A percentile compares a stretch with the other conserved stretches of the same genome.
Conservation (phyloP, 2,797 vertebrate genomes). For the Oreochromis mossambicus region DNA sequence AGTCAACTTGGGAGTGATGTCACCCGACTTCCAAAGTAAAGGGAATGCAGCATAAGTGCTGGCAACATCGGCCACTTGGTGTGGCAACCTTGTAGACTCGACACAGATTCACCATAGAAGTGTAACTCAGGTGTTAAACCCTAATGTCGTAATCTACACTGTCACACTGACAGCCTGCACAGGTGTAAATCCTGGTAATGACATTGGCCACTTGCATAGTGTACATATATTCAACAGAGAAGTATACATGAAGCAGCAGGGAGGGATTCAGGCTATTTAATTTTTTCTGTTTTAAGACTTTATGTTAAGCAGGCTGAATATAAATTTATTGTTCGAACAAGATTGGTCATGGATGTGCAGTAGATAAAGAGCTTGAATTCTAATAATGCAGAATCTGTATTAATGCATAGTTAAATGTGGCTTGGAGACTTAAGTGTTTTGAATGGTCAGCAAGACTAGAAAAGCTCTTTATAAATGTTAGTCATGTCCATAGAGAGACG, state of each 20-base stretch:
- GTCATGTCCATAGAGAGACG: neutral
- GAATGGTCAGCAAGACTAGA: neutral
- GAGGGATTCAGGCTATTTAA: neutral
- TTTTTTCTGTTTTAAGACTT: neutral
- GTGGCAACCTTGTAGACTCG: neutral
- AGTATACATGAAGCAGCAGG: neutral
- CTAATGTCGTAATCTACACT: neutral
- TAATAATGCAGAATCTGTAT: neutral
- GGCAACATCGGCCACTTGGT: neutral
- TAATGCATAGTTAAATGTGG: neutral
- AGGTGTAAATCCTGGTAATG: neutral
- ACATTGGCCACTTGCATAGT: neutral
- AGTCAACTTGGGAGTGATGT: neutral
- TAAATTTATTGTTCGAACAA: neutral
- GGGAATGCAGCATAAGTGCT: neutral
- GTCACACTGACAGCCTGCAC: neutral
- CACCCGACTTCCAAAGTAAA: neutral
- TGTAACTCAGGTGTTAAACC: neutral
- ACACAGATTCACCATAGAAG: neutral
- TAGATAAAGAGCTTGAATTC: neutral
- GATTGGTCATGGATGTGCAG: neutral
- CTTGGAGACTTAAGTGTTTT: neutral
- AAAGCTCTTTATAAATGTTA: neutral
- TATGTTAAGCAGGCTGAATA: neutral
- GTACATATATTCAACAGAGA: neutral